phyloP scores from a whole-genome alignment of 2,888 invertebrate genomes.

The Willowsia nigromaculata region DNA sequence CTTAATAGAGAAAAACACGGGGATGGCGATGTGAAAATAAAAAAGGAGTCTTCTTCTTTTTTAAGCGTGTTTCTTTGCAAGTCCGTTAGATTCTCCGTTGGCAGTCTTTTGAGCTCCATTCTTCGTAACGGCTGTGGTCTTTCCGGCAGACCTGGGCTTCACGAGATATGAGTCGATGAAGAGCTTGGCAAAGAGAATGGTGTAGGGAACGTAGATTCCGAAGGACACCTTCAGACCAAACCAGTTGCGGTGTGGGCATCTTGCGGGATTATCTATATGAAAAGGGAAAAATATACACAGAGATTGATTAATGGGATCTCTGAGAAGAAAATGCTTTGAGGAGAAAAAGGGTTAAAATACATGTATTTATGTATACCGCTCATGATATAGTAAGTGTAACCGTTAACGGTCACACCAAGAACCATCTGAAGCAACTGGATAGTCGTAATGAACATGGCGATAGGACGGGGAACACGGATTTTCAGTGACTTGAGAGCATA shows the following conservation, averaged over 20 bases:
- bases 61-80: slow-evolving; percentile 47
- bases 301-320: not conserved
- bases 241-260: slow-evolving; percentile 75
- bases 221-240: slow-evolving; percentile 77
- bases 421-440: slow-evolving; percentile 76
- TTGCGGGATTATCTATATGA: slow-evolving; percentile 63
- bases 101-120: slow-evolving; percentile 38
- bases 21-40: not conserved
- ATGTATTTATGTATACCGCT: slow-evolving; percentile 62
- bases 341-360: no score
- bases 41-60: not conserved
- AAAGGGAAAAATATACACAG: not conserved
- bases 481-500: slow-evolving; percentile 73
- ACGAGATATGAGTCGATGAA: slow-evolving; percentile 75
- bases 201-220: slow-evolving; percentile 76
- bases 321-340: no score
- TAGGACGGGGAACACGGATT: slow-evolving; percentile 71
- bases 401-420: slow-evolving; percentile 72
- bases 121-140: not conserved
- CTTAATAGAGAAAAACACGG: not conserved
- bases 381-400: slow-evolving; percentile 73
- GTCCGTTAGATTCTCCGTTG: slow-evolving; percentile 37
- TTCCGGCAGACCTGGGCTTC: slow-evolving; percentile 43
- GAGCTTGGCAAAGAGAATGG: slow-evolving; percentile 75
- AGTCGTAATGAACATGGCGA: slow-evolving; percentile 75